Conservation (phyloP, 2,888 invertebrate genomes). For the Acrobasis consociella region DNA sequence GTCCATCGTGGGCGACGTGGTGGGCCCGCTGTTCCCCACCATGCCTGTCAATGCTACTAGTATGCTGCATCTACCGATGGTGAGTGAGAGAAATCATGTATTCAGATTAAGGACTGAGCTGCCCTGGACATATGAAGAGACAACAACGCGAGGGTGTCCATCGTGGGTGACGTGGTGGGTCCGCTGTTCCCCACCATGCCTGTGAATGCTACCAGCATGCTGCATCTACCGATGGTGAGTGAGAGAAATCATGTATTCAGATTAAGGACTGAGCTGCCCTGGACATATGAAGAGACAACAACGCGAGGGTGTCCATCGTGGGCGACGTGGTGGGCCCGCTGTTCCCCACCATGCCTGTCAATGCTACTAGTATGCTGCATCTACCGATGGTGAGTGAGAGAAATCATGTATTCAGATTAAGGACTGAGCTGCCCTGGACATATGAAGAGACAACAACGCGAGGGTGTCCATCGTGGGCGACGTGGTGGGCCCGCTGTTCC, state of each 20-base stretch:
- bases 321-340: no score
- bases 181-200: slow-evolving; percentile 97
- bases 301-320: no score
- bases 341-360: no score
- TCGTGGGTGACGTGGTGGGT: slow-evolving; percentile 96
- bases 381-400: no score
- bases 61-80: slow-evolving; percentile 90
- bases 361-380: no score
- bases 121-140: no score
- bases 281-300: no score
- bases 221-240: slow-evolving; percentile 89
- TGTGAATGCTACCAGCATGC: slow-evolving; percentile 91
- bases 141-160: slow-evolving; percentile 90
- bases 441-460: slow-evolving; percentile 84
- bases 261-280: no score
- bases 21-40: slow-evolving; percentile 95
- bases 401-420: background rate
- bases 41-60: slow-evolving; percentile 96
- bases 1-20: slow-evolving; percentile 95
- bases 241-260: background rate
- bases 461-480: slow-evolving; percentile 93
- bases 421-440: no score
- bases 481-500: slow-evolving; percentile 96
- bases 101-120: no score
- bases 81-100: slow-evolving; percentile 39